phyloP scores from a whole-genome alignment of 2,113 vertebrate genomes.

The Jacana jacana region DNA sequence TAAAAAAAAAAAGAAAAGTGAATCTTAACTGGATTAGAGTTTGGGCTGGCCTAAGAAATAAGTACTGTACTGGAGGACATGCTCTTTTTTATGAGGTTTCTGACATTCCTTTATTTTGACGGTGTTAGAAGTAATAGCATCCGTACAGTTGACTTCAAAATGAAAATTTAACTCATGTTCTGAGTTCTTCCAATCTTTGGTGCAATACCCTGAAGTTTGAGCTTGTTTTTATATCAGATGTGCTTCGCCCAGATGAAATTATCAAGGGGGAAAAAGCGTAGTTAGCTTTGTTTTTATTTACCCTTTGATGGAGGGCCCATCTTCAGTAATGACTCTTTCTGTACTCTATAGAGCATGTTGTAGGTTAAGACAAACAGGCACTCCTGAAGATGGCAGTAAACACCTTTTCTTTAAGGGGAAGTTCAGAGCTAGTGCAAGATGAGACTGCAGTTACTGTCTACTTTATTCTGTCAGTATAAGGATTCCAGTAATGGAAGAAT shows the following conservation, averaged over 20 bases:
- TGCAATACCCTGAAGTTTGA: neutral
- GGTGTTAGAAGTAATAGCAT: neutral
- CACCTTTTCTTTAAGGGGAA: neutral
- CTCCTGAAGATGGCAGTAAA: constrained; percentile 56
- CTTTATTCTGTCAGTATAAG: neutral
- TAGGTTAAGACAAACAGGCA: neutral
- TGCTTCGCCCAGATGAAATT: neutral
- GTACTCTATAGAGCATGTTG: neutral
- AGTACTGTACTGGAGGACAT: neutral
- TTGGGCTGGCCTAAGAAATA: neutral
- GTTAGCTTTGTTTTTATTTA: neutral
- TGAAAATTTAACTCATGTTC: neutral
- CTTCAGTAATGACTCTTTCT: neutral
- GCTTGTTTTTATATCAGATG: neutral
- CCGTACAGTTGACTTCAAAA: neutral
- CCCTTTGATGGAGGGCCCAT: neutral
- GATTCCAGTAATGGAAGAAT: neutral
- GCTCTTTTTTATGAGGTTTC: neutral
- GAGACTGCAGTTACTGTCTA: neutral
- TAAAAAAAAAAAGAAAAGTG: neutral
- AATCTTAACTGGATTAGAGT: neutral
- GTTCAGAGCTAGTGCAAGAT: neutral
- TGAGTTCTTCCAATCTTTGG: neutral
- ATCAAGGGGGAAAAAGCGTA: neutral
- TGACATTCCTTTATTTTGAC: neutral